phyloP scores from a whole-genome alignment of 2,888 invertebrate genomes.

The Choristoneura rosaceana region DNA sequence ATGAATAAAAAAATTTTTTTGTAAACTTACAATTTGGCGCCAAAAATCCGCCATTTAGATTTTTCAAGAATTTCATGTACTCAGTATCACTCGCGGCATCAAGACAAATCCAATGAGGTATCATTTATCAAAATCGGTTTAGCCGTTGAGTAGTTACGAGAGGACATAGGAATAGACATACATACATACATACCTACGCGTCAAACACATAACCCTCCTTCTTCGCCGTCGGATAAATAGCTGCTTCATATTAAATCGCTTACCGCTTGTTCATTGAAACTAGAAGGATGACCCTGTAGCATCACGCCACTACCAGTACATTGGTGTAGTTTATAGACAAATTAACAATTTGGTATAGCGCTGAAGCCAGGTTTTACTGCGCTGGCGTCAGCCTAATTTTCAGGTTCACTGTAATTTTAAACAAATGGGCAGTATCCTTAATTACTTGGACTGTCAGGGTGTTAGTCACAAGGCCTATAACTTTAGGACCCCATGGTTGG shows the following conservation, averaged over 20 bases:
- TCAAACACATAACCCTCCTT: too few species aligned
- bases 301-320: neutral
- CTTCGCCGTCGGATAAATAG: too few species aligned
- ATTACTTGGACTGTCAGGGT: slow-evolving; percentile 16
- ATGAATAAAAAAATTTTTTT: too few species aligned
- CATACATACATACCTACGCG: too few species aligned
- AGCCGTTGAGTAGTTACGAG: too few species aligned
- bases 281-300: neutral
- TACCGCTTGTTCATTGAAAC: neutral
- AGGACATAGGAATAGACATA: too few species aligned
- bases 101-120: too few species aligned
- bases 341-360: slow-evolving; percentile 31
- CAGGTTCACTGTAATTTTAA: slow-evolving; percentile 16
- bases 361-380: slow-evolving; percentile 27
- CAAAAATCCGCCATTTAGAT: too few species aligned
- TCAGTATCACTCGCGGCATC: too few species aligned
- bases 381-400: slow-evolving; percentile 23
- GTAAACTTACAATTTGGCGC: too few species aligned
- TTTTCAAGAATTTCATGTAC: too few species aligned
- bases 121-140: too few species aligned
- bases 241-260: slow-evolving; percentile 6
- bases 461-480: neutral
- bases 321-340: slow-evolving; percentile 25
- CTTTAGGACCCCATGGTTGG: neutral
- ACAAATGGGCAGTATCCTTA: slow-evolving; percentile 6